Evolutionary conservation across 2,888 invertebrate genomes (phyloP).

Genomic region (Linhomoeus sp.): DNA sequence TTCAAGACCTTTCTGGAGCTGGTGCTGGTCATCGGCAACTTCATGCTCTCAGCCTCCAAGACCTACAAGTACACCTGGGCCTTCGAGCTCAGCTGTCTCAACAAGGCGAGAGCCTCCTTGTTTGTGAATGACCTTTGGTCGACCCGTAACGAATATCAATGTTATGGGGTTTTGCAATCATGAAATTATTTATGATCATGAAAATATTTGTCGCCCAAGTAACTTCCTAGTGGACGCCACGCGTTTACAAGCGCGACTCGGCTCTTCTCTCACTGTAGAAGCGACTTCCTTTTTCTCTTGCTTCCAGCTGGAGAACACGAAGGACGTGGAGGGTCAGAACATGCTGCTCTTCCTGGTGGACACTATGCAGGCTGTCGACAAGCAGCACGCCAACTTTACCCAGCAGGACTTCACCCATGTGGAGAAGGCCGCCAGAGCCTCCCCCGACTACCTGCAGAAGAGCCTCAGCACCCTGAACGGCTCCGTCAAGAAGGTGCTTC

Average conservation of each 20-base stretch:
- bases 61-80: conserved; percentile 53
- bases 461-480: conserved; percentile 18
- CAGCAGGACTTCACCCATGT: conserved; percentile 81
- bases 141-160: too few relatives aligned
- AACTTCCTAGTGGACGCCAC: too few relatives aligned
- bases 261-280: too few relatives aligned
- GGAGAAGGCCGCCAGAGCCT: conserved; percentile 53
- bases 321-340: conserved; percentile 73
- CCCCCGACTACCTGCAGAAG: conserved; percentile 32
- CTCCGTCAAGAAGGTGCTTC: conserved; percentile 10
- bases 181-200: too few relatives aligned
- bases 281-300: too few relatives aligned
- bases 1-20: conserved; percentile 74
- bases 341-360: conserved; percentile 75
- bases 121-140: background rate
- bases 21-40: conserved; percentile 73
- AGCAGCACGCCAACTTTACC: conserved; percentile 60
- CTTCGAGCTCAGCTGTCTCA: conserved; percentile 83
- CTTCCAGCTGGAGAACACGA: conserved; percentile 40
- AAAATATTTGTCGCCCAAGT: too few relatives aligned
- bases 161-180: too few relatives aligned
- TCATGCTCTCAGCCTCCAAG: conserved; percentile 83
- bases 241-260: too few relatives aligned
- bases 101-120: conserved; percentile 45
- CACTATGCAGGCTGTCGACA: conserved; percentile 44